Percentiles rank a stretch among this genome's conserved stretches.
These are phyloP conservation scores for Heliconius charithonia DNA, from an alignment of 2,888 invertebrate genomes.

Conservation along the genomic window DNA sequence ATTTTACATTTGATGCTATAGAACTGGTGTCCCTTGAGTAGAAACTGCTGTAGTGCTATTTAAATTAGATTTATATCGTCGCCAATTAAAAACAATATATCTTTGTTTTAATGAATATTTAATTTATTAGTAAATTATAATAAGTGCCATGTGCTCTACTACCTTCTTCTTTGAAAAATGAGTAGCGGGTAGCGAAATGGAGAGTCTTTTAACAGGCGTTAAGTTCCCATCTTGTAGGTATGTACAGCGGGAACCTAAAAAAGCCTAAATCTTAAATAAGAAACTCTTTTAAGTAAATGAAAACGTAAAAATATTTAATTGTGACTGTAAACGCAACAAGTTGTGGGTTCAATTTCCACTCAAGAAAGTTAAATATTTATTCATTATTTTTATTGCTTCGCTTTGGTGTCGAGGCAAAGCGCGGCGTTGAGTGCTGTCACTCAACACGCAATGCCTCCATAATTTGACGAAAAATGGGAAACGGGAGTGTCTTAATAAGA, in stretches of 20 bases:
- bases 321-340: too few species aligned
- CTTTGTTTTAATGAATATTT: not conserved
- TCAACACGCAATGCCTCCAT: not conserved
- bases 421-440: not conserved
- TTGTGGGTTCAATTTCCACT: too few species aligned
- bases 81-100: constrained; percentile 1
- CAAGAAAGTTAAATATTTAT: too few species aligned
- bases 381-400: too few species aligned
- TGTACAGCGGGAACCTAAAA: too few species aligned
- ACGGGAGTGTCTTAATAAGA: not conserved
- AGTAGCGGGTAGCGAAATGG: too few species aligned
- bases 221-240: too few species aligned
- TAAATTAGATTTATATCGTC: constrained; percentile 4
- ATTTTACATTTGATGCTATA: constrained; percentile 15
- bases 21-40: constrained; percentile 1
- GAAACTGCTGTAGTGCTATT: not conserved
- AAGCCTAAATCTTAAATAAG: too few species aligned
- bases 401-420: not conserved
- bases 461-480: not conserved
- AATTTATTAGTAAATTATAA: not conserved
- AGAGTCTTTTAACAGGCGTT: too few species aligned
- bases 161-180: not conserved
- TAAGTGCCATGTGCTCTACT: not conserved
- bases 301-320: too few species aligned
- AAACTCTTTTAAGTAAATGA: too few species aligned